These are phyloP conservation scores for Ammodytes marinus DNA, from an alignment of 2,113 vertebrate genomes.

Conservation along the genomic window DNA sequence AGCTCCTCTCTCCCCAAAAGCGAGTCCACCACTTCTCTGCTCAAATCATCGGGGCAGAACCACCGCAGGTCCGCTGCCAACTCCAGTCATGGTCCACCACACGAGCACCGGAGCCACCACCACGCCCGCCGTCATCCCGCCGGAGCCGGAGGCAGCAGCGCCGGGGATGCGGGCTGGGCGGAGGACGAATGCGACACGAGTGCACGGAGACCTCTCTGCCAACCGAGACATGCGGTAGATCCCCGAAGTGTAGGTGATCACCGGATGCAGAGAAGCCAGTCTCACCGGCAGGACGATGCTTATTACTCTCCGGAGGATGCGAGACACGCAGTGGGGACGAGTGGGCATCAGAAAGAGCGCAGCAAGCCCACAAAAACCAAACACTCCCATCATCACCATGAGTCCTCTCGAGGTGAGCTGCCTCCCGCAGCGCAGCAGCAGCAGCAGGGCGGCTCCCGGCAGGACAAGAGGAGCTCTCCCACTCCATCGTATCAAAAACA, in stretches of 20 bases:
- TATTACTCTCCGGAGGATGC: slow-evolving; percentile 57
- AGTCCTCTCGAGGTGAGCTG: slow-evolving; percentile 55
- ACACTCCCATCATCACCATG: slow-evolving; percentile 63
- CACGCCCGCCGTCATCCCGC: slow-evolving; percentile 57
- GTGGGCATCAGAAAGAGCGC: slow-evolving; percentile 62
- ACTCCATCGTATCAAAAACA: slow-evolving; percentile 66
- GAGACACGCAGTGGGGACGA: slow-evolving; percentile 41
- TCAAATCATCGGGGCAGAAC: slow-evolving; percentile 78
- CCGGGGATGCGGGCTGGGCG: slow-evolving; percentile 69
- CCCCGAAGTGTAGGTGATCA: slow-evolving; percentile 55
- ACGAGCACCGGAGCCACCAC: slow-evolving; percentile 61
- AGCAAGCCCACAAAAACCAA: slow-evolving; percentile 71
- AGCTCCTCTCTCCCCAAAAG: slow-evolving; percentile 91
- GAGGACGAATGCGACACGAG: slow-evolving; percentile 87
- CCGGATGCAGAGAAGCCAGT: slow-evolving; percentile 57
- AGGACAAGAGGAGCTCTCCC: slow-evolving; percentile 68
- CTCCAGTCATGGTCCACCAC: slow-evolving; percentile 66
- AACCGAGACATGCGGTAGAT: slow-evolving; percentile 80
- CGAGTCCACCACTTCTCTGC: slow-evolving; percentile 91
- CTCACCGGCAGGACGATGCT: slow-evolving; percentile 64
- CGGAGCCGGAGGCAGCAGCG: slow-evolving; percentile 63
- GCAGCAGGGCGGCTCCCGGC: slow-evolving; percentile 50
- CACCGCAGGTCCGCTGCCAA: slow-evolving; percentile 68
- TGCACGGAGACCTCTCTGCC: slow-evolving; percentile 92
- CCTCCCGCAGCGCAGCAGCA: slow-evolving; percentile 54